Conservation (phyloP, 2,113 vertebrate genomes). For the Myiozetetes cayanensis region DNA sequence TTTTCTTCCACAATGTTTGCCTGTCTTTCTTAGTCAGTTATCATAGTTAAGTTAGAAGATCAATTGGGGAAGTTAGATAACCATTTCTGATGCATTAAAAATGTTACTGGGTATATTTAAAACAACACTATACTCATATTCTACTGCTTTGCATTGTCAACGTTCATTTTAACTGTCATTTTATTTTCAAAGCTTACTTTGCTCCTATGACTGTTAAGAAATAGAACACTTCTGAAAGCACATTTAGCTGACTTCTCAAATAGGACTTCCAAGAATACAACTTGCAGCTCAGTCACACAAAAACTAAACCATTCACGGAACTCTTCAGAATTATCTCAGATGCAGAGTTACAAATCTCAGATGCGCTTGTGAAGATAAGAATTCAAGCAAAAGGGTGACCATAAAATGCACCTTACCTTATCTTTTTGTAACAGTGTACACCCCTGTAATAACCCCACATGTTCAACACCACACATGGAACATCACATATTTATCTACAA, state of each 20-base stretch:
- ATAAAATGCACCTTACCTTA: not conserved
- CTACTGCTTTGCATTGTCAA: constrained; percentile 43
- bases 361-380: not conserved
- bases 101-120: constrained; percentile 25
- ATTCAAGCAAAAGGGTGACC: not conserved
- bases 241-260: not conserved
- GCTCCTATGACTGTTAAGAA: not conserved
- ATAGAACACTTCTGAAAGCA: not conserved
- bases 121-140: not conserved
- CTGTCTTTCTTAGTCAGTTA: constrained; percentile 11
- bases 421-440: not conserved
- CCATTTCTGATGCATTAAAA: not conserved
- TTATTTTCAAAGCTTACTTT: not conserved
- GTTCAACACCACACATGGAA: not conserved
- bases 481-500: not conserved
- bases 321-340: not conserved
- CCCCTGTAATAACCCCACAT: not conserved
- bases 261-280: not conserved
- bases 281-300: not conserved
- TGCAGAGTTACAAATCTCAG: not conserved
- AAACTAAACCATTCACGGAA: not conserved
- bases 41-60: not conserved
- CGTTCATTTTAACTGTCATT: not conserved
- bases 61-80: constrained; percentile 6
- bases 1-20: not conserved